Conservation (phyloP, 2,888 invertebrate genomes). For the Eulithis testata region DNA sequence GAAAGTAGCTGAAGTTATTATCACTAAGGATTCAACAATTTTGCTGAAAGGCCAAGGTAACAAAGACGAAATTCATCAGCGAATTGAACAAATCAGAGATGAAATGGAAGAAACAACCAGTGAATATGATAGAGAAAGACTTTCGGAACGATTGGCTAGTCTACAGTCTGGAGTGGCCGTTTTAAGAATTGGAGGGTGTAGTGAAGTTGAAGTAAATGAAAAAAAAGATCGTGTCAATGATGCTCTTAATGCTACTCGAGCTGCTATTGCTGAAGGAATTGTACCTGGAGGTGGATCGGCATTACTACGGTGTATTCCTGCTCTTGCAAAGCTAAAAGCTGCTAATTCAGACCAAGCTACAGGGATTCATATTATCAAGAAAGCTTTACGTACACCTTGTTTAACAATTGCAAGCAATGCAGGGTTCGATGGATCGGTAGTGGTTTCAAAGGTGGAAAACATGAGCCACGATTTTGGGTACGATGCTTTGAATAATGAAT, state of each 20-base stretch:
- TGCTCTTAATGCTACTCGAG: conserved; percentile 96
- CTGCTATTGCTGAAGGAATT: conserved; percentile 97
- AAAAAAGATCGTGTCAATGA: conserved; percentile 98
- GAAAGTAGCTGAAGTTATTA: conserved; percentile 92
- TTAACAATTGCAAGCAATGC: conserved; percentile 95
- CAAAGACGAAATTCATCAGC: conserved; percentile 89
- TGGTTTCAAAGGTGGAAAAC: conserved; percentile 95
- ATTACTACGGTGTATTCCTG: conserved; percentile 91
- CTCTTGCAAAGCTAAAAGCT: conserved; percentile 86
- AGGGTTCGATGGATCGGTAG: conserved; percentile 94
- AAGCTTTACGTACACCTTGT: conserved; percentile 94
- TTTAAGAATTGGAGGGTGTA: conserved; percentile 93
- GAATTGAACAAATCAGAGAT: conserved; percentile 91
- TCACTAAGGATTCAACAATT: conserved; percentile 97
- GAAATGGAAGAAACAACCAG: conserved; percentile 92
- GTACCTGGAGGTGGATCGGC: conserved; percentile 98
- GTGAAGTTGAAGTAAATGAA: conserved; percentile 96
- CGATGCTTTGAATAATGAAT: conserved; percentile 94
- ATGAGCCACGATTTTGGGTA: conserved; percentile 91
- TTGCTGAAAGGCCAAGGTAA: conserved; percentile 88
- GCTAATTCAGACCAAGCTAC: conserved; percentile 91
- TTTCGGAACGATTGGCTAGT: conserved; percentile 94
- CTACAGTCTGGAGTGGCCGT: conserved; percentile 92
- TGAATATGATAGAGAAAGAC: conserved; percentile 95
- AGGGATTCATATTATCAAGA: conserved; percentile 92